Percentiles rank a stretch among this genome's conserved stretches.
phyloP scores from a whole-genome alignment of 2,113 vertebrate species.

The Chaetops frenatus region DNA sequence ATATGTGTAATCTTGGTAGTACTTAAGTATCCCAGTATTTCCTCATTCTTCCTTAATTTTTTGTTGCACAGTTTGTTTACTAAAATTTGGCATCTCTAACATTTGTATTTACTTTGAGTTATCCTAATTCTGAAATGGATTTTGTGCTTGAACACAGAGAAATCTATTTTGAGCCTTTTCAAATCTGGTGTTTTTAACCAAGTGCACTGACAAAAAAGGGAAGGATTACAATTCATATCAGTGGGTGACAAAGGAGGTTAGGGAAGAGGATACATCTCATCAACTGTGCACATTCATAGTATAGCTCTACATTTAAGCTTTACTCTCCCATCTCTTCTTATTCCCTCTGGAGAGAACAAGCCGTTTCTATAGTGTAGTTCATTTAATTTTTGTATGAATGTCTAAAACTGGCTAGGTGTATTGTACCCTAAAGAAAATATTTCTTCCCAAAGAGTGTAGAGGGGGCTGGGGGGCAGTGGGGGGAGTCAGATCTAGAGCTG shows the following conservation, averaged over 20 bases:
- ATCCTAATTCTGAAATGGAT: neutral
- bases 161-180: neutral
- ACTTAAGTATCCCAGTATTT: neutral
- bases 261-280: neutral
- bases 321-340: neutral
- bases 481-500: neutral
- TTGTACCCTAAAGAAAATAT: neutral
- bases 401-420: neutral
- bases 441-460: neutral
- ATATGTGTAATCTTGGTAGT: neutral
- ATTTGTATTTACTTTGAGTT: neutral
- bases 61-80: neutral
- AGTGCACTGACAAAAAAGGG: neutral
- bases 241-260: neutral
- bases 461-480: too few relatives aligned
- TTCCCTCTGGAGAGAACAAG: neutral
- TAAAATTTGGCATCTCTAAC: neutral
- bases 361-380: neutral
- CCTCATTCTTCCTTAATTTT: neutral
- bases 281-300: accelerated
- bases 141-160: neutral
- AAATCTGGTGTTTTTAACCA: neutral
- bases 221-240: neutral
- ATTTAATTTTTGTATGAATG: neutral
- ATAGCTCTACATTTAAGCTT: neutral